A percentile compares a stretch with the other conserved stretches of the same genome.
phyloP scores from a whole-genome alignment of 2,888 invertebrate species.

The Desoria tigrina region DNA sequence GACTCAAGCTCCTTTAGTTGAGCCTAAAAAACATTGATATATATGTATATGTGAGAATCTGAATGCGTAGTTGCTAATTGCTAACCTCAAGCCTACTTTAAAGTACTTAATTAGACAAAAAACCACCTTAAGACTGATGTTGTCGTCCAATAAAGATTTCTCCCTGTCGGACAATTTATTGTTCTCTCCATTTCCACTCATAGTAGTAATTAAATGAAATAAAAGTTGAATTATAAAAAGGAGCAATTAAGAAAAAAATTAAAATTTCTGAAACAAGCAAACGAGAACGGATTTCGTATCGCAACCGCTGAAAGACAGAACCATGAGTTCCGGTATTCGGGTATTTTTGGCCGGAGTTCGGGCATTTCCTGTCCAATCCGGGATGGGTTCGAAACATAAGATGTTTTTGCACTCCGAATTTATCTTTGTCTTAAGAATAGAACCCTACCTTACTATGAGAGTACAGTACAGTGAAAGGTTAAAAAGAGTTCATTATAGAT shows the following conservation, averaged over 20 bases:
- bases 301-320: background rate
- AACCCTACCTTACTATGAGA: too few species aligned
- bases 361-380: background rate
- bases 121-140: slow-evolving; percentile 44
- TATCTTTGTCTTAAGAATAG: too few species aligned
- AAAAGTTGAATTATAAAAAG: background rate
- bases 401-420: too few species aligned
- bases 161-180: slow-evolving; percentile 43
- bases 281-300: background rate
- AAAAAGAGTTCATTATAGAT: too few species aligned
- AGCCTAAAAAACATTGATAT: slow-evolving; percentile 28
- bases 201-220: background rate
- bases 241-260: slow-evolving; percentile 2
- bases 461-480: too few species aligned
- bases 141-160: slow-evolving; percentile 44
- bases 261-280: background rate
- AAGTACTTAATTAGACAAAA: background rate
- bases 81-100: background rate
- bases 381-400: too few species aligned
- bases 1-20: slow-evolving; percentile 49
- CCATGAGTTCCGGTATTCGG: background rate
- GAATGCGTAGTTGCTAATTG: background rate
- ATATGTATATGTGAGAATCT: too few species aligned
- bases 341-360: background rate
- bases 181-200: slow-evolving; percentile 17